phyloP scores from a whole-genome alignment of 1,140 invertebrate species.

The Saxidomus purpurata region DNA sequence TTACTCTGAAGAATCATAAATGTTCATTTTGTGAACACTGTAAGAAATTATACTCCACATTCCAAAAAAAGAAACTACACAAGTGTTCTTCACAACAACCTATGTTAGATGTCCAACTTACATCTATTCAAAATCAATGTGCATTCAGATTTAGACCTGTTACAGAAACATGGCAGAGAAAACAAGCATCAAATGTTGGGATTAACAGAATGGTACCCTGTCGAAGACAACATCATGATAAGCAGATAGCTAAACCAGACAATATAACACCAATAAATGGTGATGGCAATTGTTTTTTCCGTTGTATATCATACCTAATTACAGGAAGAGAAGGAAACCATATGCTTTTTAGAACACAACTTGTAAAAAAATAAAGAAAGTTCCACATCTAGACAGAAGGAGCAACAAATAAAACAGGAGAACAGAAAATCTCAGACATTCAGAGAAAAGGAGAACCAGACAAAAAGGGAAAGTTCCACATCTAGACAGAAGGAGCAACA shows the following conservation, averaged over 20 bases:
- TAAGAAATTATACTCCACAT: neutral
- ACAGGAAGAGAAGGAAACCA: conserved; percentile 2
- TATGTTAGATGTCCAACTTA: no score
- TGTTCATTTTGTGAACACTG: neutral
- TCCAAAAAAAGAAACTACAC: neutral
- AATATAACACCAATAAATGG: neutral
- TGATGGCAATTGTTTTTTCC: conserved; percentile 6
- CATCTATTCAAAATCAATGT: no score
- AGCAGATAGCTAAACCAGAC: neutral
- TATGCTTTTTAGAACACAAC: neutral
- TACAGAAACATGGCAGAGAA: no score
- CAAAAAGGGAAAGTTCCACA: neutral
- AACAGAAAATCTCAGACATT: neutral
- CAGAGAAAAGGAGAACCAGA: conserved; percentile 7
- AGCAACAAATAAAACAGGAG: neutral
- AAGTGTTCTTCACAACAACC: no score
- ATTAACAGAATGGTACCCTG: no score
- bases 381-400: no score
- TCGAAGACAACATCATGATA: no score
- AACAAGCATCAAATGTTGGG: no score
- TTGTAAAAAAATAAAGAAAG: no score
- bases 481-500: neutral
- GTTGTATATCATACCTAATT: neutral
- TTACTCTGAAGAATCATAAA: neutral
- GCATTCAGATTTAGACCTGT: no score